Evolutionary conservation across 2,113 vertebrate species (phyloP), one percentile per base, ranked within the genome.

Genomic region (Psittacus erithacus): DNA sequence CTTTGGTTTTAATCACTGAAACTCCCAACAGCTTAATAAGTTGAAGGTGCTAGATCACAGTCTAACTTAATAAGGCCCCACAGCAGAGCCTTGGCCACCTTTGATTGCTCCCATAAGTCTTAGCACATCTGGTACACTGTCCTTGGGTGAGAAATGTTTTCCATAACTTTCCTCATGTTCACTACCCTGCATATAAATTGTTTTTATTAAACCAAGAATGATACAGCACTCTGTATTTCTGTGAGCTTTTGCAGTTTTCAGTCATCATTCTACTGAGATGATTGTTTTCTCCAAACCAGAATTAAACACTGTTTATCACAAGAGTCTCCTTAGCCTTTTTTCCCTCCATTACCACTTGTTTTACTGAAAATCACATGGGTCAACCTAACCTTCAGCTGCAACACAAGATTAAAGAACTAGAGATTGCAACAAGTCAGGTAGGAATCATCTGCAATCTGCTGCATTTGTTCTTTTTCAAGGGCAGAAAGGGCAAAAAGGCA

Each of bases 71-170:
- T 99, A 99, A 99, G 98, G 98, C 98, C 98, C 98, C 96, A 98
- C 98, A 98, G 98, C 98, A 98, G 98, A 99, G 98, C 98, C 98
- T 98, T 99, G 99, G 98, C 98, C 98, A 99, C 98, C 98, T 99
- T 98, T 99, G 99, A 99, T 99, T 99, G 98, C 98, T 99, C 98
- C 98, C 98, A 99, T 99, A 99, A 99, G 99, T 99, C 99, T 99
- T 98, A 98, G 98, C 98, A 99, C 99, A 99, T 99, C 98, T 99
- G 99, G 98, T 97, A 97, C 97, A 97, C 98, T 98, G 98, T 99
- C 99, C 98, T 99, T 99, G 98, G 96, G 97, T 99, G 98, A 99
- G 98, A 99, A 98, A 99, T 99, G 98, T 98, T 99, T 99, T 99
- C 99, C 98, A 99, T 99, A 99, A 99, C 98, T 99, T 99, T 98